Evolutionary conservation across 2,888 invertebrate species (phyloP).

Genomic region (Mantis religiosa): DNA sequence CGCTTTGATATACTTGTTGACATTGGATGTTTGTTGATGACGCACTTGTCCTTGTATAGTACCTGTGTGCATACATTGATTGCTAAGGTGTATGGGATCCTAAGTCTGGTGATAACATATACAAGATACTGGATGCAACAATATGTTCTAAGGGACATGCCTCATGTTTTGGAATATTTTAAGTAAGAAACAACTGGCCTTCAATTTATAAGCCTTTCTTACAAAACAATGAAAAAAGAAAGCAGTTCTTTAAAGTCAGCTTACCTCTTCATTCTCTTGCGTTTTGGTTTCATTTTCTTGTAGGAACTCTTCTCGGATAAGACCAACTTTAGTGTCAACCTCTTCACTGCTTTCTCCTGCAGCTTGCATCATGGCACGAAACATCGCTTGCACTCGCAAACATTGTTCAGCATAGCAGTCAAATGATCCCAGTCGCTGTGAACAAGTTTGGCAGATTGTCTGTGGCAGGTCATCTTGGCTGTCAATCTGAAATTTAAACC

Average conservation of each 20-base stretch:
- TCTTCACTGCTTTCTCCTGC: conserved; percentile 10
- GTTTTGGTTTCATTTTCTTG: conserved; percentile 16
- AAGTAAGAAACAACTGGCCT: too few relatives aligned
- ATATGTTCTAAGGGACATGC: too few relatives aligned
- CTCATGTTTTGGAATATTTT: too few relatives aligned
- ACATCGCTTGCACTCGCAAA: conserved; percentile 31
- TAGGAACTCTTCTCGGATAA: conserved; percentile 25
- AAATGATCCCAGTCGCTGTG: conserved; percentile 26
- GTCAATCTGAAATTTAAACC: conserved; percentile 12
- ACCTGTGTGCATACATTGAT: too few relatives aligned
- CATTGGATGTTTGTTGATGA: too few relatives aligned
- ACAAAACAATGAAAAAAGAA: too few relatives aligned
- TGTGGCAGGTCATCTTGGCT: conserved; percentile 29
- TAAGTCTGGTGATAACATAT: too few relatives aligned
- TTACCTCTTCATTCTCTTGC: conserved; percentile 5
- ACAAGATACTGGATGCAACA: too few relatives aligned
- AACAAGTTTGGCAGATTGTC: conserved; percentile 28
- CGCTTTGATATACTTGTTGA: too few relatives aligned
- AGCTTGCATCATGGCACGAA: conserved; percentile 18
- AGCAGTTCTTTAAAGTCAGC: background rate
- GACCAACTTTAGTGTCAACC: conserved; percentile 7
- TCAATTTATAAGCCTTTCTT: too few relatives aligned
- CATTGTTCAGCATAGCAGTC: conserved; percentile 31
- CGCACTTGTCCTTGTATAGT: too few relatives aligned
- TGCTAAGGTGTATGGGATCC: too few relatives aligned